Base-by-base conservation (phyloP, 1,140 invertebrate species). In the Ceratina australensis region DNA sequence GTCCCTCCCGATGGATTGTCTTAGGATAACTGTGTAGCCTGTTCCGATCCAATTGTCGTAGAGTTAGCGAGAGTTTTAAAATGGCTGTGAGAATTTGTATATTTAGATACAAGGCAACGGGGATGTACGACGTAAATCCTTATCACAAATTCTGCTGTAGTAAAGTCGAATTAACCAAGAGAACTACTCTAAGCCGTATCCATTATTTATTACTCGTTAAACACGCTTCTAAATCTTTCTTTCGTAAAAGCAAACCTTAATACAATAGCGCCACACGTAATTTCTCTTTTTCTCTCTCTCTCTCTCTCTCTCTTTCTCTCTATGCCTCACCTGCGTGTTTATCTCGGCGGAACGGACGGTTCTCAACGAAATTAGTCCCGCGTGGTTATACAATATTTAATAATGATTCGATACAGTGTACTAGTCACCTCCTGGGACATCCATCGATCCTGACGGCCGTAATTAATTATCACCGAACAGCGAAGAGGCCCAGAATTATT, bases 381-480 rank as follows among this genome's bases (percentile, higher is more conserved):
- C 42, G 83, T 85, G 69, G 84, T 79, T 74, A 79, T 76, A 66
- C 59, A 64, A 81, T 82, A 85, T 87, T 90, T 87, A 89, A 90
- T 90, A 89, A 90, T 88, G 86, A 85, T 80, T 82, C 78, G 82
- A 69, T 78, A 56, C 65, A 74, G 68, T 78, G 52, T 59, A 74
- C 68, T 82, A 61, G 50, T 74, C 60, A 56, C 52, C 84, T 83
- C 79, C 26, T 65, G 85, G 79, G 81, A 84, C 54, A 83, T 10
- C 78, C 86, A 89, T 89, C 86, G 86, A 89, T 89, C 82, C 69
- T 84, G 65, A 50, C 72, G 28, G 68, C 64, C 76, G 49, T 89
- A 87, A 90, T 90, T 90, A 89, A 90, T 89, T 89, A 88, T 86
- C 81, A 49, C n/a, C 60, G 67, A 79, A 80, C 33, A 42, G 33